phyloP scores from a whole-genome alignment of 2,113 vertebrate species.

The Sphyrna mokarran region DNA sequence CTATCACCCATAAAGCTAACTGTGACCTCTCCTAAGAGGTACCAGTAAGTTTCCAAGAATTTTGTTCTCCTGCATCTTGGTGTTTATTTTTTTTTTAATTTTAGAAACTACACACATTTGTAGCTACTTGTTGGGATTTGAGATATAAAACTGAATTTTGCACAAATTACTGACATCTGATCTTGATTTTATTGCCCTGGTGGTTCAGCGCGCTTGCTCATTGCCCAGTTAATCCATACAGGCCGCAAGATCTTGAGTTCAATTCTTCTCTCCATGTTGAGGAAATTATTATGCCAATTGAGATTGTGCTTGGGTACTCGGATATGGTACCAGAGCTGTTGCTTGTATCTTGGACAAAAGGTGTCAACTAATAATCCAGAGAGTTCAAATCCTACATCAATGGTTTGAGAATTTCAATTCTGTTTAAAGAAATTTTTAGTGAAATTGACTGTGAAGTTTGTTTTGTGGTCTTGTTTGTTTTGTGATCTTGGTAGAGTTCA shows the following conservation, averaged over 20 bases:
- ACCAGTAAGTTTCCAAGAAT: not conserved
- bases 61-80: not conserved
- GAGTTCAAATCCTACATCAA: not conserved
- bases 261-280: not conserved
- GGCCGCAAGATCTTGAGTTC: not conserved
- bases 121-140: not conserved
- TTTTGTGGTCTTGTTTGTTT: not conserved
- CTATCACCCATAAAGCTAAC: not conserved
- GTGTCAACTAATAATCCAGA: not conserved
- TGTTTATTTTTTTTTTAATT: not conserved
- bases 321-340: not conserved
- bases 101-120: not conserved
- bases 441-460: not conserved
- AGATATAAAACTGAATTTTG: not conserved
- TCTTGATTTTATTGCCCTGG: not conserved
- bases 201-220: not conserved
- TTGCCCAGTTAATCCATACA: not conserved
- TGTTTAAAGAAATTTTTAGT: not conserved
- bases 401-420: not conserved
- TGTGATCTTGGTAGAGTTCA: not conserved
- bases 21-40: not conserved
- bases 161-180: not conserved
- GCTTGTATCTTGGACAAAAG: not conserved
- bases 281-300: not conserved
- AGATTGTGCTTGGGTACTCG: not conserved